Evolutionary conservation across 1,140 invertebrate genomes (phyloP).

Genomic region (Melitaea cinxia): DNA sequence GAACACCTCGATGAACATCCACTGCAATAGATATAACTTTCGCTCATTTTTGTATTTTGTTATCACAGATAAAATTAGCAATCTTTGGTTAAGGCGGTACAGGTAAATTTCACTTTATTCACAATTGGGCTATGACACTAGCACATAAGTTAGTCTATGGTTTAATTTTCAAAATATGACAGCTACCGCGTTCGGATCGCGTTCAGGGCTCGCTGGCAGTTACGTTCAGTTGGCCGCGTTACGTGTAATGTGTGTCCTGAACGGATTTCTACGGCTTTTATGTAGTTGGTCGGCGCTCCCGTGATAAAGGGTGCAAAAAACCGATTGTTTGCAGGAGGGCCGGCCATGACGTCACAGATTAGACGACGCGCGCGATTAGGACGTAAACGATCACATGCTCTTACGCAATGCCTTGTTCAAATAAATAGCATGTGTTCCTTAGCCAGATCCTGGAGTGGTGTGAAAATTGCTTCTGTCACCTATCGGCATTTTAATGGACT

Average conservation of each 20-base stretch:
- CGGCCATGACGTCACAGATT: slow-evolving; percentile 69
- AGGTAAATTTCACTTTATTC: slow-evolving; percentile 38
- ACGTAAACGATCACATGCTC: slow-evolving; percentile 70
- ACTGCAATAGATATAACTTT: slow-evolving; percentile 51
- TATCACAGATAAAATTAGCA: slow-evolving; percentile 64
- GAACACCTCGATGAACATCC: slow-evolving; percentile 45
- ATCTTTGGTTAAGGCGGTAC: slow-evolving; percentile 66
- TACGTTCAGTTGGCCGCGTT: slow-evolving; percentile 70
- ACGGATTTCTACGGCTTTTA: slow-evolving; percentile 77
- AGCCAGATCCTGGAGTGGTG: slow-evolving; percentile 69
- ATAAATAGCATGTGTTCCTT: slow-evolving; percentile 75
- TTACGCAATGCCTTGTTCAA: slow-evolving; percentile 71
- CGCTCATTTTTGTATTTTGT: slow-evolving; percentile 50
- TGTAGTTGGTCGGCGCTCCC: slow-evolving; percentile 67
- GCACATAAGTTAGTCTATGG: slow-evolving; percentile 49
- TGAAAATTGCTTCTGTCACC: slow-evolving; percentile 54
- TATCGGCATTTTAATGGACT: background rate
- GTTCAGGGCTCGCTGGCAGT: slow-evolving; percentile 57
- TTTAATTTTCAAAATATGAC: slow-evolving; percentile 33
- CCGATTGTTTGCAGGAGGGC: slow-evolving; percentile 71
- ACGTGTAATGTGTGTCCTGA: slow-evolving; percentile 75
- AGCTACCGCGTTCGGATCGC: slow-evolving; percentile 42
- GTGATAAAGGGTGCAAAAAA: slow-evolving; percentile 80
- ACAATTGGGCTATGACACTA: slow-evolving; percentile 43
- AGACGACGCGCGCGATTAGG: slow-evolving; percentile 59